Evolutionary conservation across 2,888 invertebrate species (phyloP).

Genomic region (Nemotelus nigrinus): DNA sequence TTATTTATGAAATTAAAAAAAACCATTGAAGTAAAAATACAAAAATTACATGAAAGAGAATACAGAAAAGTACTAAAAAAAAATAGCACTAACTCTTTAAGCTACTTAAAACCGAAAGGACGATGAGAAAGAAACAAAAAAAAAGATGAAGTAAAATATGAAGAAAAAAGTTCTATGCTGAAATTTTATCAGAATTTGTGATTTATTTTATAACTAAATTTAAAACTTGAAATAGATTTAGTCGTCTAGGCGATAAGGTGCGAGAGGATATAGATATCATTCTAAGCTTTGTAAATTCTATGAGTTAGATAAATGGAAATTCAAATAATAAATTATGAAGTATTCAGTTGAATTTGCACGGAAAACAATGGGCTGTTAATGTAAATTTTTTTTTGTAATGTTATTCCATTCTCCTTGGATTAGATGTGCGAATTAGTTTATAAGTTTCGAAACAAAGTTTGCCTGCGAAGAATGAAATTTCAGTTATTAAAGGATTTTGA

Average conservation of each 20-base stretch:
- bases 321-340: constrained; percentile 6
- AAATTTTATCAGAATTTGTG: constrained; percentile 44
- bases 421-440: too few species aligned
- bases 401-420: neutral
- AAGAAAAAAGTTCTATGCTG: constrained; percentile 23
- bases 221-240: constrained; percentile 30
- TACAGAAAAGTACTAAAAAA: constrained; percentile 3
- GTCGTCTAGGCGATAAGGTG: neutral
- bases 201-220: constrained; percentile 45
- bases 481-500: too few species aligned
- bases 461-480: too few species aligned
- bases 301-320: constrained; percentile 35
- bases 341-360: constrained; percentile 28
- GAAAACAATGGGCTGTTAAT: constrained; percentile 24
- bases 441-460: too few species aligned
- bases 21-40: neutral
- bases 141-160: constrained; percentile 21
- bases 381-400: constrained; percentile 4
- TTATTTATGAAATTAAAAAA: constrained; percentile 4
- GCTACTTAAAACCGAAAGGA: neutral
- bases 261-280: constrained; percentile 18
- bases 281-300: constrained; percentile 41
- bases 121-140: neutral
- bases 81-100: constrained; percentile 3
- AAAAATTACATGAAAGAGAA: constrained; percentile 19